Evolutionary conservation across 2,888 invertebrate species (phyloP).

Genomic region (Andrena minutula): DNA sequence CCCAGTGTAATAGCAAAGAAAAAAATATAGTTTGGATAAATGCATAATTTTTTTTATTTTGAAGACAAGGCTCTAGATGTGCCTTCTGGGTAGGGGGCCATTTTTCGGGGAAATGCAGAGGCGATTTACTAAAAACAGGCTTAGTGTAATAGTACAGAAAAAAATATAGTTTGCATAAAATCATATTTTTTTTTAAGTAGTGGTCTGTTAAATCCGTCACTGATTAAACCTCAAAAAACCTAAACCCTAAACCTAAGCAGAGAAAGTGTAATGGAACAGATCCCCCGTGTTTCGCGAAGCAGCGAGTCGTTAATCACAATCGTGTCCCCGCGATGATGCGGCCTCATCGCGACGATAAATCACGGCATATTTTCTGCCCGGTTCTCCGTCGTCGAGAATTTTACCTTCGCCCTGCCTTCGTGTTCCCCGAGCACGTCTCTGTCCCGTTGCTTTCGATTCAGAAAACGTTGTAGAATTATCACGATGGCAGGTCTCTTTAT

Average conservation of each 20-base stretch:
- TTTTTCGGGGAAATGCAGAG: no score
- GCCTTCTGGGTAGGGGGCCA: no score
- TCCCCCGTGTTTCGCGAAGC: conserved; percentile 20
- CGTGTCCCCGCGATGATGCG: conserved; percentile 32
- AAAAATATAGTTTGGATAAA: no score
- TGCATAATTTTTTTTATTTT: no score
- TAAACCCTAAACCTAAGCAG: not conserved
- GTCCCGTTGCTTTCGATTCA: not conserved
- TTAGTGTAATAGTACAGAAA: no score
- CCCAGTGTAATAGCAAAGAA: no score
- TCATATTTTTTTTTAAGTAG: no score
- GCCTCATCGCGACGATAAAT: conserved; percentile 30
- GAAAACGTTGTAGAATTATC: not conserved
- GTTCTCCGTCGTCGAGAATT: not conserved
- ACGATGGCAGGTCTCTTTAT: not conserved
- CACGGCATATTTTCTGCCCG: conserved; percentile 20
- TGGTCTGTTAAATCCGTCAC: no score
- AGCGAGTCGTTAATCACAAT: conserved; percentile 53
- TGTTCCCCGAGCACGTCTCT: not conserved
- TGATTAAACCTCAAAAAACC: no score
- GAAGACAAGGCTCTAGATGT: no score
- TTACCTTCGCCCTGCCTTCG: not conserved
- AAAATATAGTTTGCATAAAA: no score
- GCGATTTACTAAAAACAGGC: no score
- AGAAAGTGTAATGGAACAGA: conserved; percentile 22